Conservation (phyloP, 2,888 invertebrate genomes). For the Drosophila recens region DNA sequence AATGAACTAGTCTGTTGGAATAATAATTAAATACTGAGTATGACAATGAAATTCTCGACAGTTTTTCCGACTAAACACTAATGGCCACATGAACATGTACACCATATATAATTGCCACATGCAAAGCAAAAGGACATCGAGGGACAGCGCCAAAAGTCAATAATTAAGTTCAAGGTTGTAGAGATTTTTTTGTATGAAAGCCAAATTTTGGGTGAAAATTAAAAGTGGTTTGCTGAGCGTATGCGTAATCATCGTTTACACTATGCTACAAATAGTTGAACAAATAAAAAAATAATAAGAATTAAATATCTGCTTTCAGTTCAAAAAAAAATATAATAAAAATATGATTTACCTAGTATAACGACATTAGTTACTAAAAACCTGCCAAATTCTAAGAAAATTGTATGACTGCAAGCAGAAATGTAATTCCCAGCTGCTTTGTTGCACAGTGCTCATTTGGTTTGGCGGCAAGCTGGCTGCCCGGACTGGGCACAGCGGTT, state of each 20-base stretch:
- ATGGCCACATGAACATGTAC: conserved; percentile 1
- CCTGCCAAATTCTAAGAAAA: neutral
- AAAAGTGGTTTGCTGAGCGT: conserved; percentile 26
- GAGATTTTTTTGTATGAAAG: conserved; percentile 14
- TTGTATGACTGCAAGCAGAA: neutral
- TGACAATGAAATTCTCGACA: conserved; percentile 7
- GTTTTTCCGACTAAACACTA: conserved; percentile 15
- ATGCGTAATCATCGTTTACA: conserved; percentile 27
- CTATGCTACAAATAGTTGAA: neutral
- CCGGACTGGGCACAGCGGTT: conserved; percentile 18
- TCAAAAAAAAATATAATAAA: no score
- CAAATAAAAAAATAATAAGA: neutral
- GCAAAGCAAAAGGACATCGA: conserved; percentile 22
- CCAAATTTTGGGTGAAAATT: conserved; percentile 8
- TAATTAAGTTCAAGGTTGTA: conserved; percentile 51
- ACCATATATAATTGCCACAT: conserved; percentile 17
- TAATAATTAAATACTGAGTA: conserved; percentile 1
- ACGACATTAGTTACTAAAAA: no score
- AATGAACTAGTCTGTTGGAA: neutral
- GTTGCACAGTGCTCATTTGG: conserved; percentile 39
- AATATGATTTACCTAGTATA: no score
- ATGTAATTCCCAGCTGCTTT: conserved; percentile 25
- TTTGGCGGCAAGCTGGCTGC: conserved; percentile 63
- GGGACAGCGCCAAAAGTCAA: conserved; percentile 26
- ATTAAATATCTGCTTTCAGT: neutral